Evolutionary conservation across 2,797 vertebrate genomes (phyloP), one percentile per base, ranked within the genome.

Genomic region (Setipinna tenuifilis): DNA sequence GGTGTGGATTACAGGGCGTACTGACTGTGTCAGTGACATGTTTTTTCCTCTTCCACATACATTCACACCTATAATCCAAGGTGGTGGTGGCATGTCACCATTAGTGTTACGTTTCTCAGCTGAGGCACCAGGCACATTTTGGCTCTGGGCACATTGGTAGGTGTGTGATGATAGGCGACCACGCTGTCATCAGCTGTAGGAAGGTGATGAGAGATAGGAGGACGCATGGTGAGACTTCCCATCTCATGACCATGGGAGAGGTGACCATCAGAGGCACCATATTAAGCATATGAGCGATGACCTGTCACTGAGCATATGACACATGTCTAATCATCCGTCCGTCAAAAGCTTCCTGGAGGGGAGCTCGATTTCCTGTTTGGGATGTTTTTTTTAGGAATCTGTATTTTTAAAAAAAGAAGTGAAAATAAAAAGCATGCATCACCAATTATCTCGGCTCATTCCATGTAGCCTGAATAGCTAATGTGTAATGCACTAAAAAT

Each of bases 21-120:
- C 28, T 19, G 71, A 78, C 19, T 9, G 31, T 44, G 6, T 44
- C 17, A 59, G 50, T 54, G 58, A 59, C 58, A 59, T 59, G 58
- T 9, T 59, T 19, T 19, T 10, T 16, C 50, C 50, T 16, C 1
- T 10, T 16, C 50, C 12, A 12, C 50, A 54, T 54, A 16, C 14
- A 10, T 54, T 59, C 58, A 59, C 19, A 21, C 41, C 16, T 78
- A 35, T 41, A 78, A 35, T 2, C 35, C 71, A 78, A 9, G 35
- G 71, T 44, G 71, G 19, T 78, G 17, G 11, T 6, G n/a, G 7
- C 19, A n/a, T 21, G 17, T 17, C 21, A n/a, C 46, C 84, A 88
- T 82, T 81, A 86, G 85, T 86, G 88, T 88, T 85, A 86, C 88
- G 17, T 41, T 78, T 44, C 58, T 21, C 35, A 41, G 35, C 68